Evolutionary conservation across 2,797 vertebrate species (phyloP).

Genomic region (Crocodylus rhombifer): DNA sequence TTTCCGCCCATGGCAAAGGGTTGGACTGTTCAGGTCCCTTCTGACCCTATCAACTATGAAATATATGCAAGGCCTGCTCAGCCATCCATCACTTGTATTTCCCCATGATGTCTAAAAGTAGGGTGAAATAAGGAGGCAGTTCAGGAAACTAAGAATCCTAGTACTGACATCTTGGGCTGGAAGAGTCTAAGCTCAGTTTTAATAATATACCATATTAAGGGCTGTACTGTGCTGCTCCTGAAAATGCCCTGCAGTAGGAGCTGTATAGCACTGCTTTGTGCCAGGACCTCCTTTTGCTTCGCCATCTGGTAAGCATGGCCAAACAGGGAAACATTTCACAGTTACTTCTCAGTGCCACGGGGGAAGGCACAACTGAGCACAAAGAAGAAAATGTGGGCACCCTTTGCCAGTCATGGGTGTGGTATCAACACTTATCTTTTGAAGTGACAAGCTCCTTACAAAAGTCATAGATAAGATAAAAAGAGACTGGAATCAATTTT

Average conservation of each 20-base stretch:
- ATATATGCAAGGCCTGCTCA: neutral
- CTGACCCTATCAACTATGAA: too few species aligned
- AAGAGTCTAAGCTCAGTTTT: neutral
- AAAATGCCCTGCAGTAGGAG: neutral
- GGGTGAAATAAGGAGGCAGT: neutral
- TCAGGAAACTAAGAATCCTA: neutral
- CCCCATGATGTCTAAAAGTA: neutral
- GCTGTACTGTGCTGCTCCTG: neutral
- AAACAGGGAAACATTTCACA: too few species aligned
- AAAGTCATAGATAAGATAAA: neutral
- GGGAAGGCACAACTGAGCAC: too few species aligned
- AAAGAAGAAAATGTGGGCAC: too few species aligned
- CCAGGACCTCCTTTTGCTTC: fast-evolving
- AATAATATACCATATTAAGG: neutral
- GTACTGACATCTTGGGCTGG: neutral
- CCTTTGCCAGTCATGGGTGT: too few species aligned
- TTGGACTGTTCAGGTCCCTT: too few species aligned
- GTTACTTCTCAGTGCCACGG: too few species aligned
- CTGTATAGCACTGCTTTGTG: neutral
- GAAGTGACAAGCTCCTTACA: neutral
- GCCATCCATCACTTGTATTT: fast-evolving
- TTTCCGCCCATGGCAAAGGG: too few species aligned
- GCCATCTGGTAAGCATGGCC: fast-evolving
- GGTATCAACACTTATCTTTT: too few species aligned
- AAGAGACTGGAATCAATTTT: neutral